phyloP scores from a whole-genome alignment of 1,140 invertebrate species.

The Ceratina calcarata region DNA sequence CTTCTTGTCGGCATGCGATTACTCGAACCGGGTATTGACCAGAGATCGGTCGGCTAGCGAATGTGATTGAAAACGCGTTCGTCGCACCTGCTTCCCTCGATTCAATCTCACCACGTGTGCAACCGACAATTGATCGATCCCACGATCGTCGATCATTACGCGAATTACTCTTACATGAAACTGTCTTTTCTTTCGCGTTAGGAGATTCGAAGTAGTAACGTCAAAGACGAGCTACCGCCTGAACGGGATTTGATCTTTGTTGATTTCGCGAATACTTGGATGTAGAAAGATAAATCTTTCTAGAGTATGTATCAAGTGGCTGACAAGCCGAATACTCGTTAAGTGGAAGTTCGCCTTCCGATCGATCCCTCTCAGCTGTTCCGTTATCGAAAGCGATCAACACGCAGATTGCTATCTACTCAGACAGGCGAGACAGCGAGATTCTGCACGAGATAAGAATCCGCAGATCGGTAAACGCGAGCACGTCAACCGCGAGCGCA shows the following conservation, averaged over 20 bases:
- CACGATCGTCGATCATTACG: constrained; percentile 10
- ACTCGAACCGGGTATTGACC: neutral
- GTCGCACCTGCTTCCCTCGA: neutral
- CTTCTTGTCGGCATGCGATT: neutral
- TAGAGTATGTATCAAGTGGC: too few species aligned
- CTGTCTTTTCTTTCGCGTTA: too few species aligned
- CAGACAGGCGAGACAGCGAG: neutral
- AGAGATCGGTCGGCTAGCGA: neutral
- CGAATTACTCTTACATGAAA: too few species aligned
- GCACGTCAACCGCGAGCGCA: neutral
- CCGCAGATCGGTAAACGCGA: neutral
- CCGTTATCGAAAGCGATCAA: neutral
- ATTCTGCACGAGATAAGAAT: neutral
- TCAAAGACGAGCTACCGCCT: too few species aligned
- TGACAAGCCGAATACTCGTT: too few species aligned
- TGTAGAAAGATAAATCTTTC: too few species aligned
- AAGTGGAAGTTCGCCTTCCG: neutral
- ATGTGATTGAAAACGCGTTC: neutral
- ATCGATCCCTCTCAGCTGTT: neutral
- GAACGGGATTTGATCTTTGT: too few species aligned
- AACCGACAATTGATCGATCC: neutral
- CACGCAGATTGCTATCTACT: neutral
- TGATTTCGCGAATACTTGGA: too few species aligned
- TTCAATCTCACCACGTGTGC: neutral
- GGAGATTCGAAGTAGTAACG: too few species aligned